phyloP scores from a whole-genome alignment of 92 coral and sea anemone genomes.

The Desmophyllum pertusum region DNA sequence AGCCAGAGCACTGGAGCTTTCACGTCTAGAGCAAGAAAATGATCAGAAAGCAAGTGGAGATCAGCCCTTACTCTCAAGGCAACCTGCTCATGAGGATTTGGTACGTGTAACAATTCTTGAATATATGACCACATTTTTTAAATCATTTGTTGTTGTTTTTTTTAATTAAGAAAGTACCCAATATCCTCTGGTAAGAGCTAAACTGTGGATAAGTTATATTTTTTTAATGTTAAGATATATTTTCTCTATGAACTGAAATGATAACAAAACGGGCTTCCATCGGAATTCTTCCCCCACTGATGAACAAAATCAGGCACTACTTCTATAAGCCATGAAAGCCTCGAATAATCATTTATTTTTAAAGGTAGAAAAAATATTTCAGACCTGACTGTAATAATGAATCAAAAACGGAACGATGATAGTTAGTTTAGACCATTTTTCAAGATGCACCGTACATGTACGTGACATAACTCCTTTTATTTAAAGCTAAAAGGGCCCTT shows the following conservation, averaged over 20 bases:
- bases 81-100: neutral
- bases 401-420: neutral
- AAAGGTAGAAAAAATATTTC: neutral
- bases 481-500: neutral
- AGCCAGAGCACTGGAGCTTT: conserved; percentile 2
- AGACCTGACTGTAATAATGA: too few species aligned
- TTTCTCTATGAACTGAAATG: too few species aligned
- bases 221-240: too few species aligned
- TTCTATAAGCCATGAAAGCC: neutral
- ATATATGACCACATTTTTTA: too few species aligned
- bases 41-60: neutral
- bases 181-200: neutral
- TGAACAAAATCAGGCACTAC: too few species aligned
- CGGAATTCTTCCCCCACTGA: too few species aligned
- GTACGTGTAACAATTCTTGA: neutral
- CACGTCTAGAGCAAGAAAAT: neutral
- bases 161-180: neutral
- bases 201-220: too few species aligned
- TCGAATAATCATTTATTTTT: too few species aligned
- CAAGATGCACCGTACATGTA: neutral
- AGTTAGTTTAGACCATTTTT: neutral
- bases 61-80: neutral
- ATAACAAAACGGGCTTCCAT: too few species aligned
- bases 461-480: neutral
- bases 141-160: too few species aligned